Evolutionary conservation across 2,113 vertebrate species (phyloP).

Genomic region (Perca flavescens): DNA sequence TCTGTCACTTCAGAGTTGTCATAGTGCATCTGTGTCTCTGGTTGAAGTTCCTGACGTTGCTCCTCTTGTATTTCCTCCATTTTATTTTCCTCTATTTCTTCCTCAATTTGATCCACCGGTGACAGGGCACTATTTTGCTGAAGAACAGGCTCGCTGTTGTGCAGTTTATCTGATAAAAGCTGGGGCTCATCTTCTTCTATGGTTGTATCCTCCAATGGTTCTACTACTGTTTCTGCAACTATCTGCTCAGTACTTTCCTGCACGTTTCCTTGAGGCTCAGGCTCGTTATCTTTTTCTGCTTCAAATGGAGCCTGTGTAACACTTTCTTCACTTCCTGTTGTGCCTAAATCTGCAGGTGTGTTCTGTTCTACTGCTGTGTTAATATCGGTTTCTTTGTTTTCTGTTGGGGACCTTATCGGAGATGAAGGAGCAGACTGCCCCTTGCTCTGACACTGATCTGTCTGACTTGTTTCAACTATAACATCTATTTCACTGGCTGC

Average conservation of each 20-base stretch:
- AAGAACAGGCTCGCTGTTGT: slow-evolving; percentile 15
- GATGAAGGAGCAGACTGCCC: slow-evolving; percentile 47
- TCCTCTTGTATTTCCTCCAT: slow-evolving; percentile 30
- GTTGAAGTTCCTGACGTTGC: slow-evolving; percentile 53
- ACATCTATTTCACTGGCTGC: slow-evolving; percentile 65
- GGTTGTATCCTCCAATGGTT: slow-evolving; percentile 32
- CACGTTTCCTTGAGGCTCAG: slow-evolving; percentile 34
- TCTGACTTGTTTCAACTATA: slow-evolving; percentile 82
- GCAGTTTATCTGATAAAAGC: slow-evolving; percentile 29
- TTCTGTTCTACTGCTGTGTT: slow-evolving; percentile 41
- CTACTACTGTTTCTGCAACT: neutral
- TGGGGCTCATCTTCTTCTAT: slow-evolving; percentile 32
- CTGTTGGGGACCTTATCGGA: slow-evolving; percentile 21
- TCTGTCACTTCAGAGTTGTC: slow-evolving; percentile 30
- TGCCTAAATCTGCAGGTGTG: slow-evolving; percentile 22
- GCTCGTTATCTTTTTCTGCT: slow-evolving; percentile 17
- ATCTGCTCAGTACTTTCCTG: slow-evolving; percentile 31
- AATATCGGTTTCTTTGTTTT: slow-evolving; percentile 35
- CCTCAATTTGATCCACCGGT: slow-evolving; percentile 29
- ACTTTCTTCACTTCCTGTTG: slow-evolving; percentile 39
- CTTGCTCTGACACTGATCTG: slow-evolving; percentile 71
- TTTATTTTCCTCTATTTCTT: slow-evolving; percentile 28
- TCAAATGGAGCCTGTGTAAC: slow-evolving; percentile 30
- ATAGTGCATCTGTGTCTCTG: slow-evolving; percentile 20
- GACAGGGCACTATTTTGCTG: slow-evolving; percentile 11